Conservation (phyloP, 2,113 vertebrate genomes). For the Diphyllodes magnificus region DNA sequence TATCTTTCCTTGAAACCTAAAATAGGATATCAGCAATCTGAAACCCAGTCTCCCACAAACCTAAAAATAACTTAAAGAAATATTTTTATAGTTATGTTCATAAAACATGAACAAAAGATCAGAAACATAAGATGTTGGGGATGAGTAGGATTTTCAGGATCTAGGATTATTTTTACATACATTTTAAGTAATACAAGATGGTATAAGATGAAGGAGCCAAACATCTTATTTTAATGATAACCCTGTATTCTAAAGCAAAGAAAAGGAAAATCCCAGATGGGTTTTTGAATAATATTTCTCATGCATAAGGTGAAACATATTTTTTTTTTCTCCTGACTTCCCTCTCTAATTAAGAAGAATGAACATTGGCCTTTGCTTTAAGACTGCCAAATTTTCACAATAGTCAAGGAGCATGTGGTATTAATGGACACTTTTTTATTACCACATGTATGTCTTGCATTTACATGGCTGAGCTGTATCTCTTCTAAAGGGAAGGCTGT, state of each 20-base stretch:
- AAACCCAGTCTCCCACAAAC: not conserved
- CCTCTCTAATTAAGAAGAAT: slow-evolving; percentile 42
- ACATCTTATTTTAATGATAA: slow-evolving; percentile 44
- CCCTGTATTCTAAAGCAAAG: slow-evolving; percentile 7
- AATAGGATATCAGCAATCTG: not conserved
- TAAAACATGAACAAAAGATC: slow-evolving; percentile 36
- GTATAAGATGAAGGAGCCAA: slow-evolving; percentile 21
- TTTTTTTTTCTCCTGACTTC: not conserved
- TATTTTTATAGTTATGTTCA: slow-evolving; percentile 5
- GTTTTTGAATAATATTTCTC: slow-evolving; percentile 9
- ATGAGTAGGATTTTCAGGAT: slow-evolving; percentile 3
- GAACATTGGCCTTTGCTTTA: not conserved
- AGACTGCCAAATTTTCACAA: not conserved
- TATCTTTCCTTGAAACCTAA: not conserved
- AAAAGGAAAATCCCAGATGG: not conserved
- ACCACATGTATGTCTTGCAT: not conserved
- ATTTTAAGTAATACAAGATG: slow-evolving; percentile 39
- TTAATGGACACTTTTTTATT: not conserved
- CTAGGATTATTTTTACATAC: slow-evolving; percentile 10
- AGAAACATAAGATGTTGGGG: not conserved
- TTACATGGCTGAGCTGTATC: not conserved
- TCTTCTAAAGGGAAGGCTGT: not conserved
- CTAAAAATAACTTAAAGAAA: not conserved
- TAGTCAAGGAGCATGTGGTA: not conserved
- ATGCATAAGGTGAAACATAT: not conserved